Evolutionary conservation across 2,888 invertebrate genomes (phyloP).

Genomic region (Electrophaes corylata): DNA sequence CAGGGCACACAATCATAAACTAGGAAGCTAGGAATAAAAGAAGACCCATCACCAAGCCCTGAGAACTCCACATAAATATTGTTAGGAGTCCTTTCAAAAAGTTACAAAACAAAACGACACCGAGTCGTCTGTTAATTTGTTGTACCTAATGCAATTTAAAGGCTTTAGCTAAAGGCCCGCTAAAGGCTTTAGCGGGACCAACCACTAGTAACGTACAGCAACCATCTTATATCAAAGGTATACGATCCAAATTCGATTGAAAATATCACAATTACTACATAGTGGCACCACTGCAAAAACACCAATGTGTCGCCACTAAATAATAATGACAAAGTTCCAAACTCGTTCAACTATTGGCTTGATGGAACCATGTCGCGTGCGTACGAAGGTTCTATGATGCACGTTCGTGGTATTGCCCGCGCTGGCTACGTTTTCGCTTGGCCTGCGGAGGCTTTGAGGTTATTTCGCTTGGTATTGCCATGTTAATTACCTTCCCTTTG

Average conservation of each 20-base stretch:
- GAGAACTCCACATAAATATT: not conserved
- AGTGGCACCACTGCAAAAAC: constrained; percentile 51
- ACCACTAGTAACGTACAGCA: constrained; percentile 10
- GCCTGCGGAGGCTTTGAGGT: constrained; percentile 77
- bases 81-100: not conserved
- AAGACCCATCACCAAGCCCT: constrained; percentile 7
- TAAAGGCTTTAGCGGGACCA: constrained; percentile 51
- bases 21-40: not conserved
- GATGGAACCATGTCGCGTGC: constrained; percentile 56
- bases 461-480: constrained; percentile 67
- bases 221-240: constrained; percentile 33
- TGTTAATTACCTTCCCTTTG: constrained; percentile 43
- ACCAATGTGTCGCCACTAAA: constrained; percentile 42
- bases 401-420: constrained; percentile 62
- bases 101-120: not conserved
- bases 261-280: constrained; percentile 45
- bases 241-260: constrained; percentile 46
- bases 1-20: not conserved
- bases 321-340: constrained; percentile 57
- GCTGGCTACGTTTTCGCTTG: constrained; percentile 66
- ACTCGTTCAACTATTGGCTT: constrained; percentile 42
- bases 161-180: too few relatives aligned
- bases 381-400: constrained; percentile 46
- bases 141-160: constrained; percentile 54
- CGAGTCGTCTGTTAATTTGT: constrained; percentile 39